A percentile compares a stretch with the other conserved stretches of the same genome.
Conservation (phyloP, 2,888 invertebrate genomes). For the Ceriagrion tenellum region DNA sequence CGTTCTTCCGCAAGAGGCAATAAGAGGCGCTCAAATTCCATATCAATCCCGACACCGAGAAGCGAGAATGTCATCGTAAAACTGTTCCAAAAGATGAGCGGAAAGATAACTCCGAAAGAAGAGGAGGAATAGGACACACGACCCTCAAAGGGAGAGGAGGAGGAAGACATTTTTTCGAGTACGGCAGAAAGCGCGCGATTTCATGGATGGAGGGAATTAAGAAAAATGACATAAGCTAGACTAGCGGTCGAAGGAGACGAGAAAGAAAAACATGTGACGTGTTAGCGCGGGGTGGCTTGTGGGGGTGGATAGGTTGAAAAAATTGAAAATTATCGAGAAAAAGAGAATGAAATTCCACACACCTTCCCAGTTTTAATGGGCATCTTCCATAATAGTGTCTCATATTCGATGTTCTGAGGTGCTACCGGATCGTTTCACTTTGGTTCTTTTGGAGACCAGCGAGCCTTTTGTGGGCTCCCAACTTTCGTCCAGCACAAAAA, state of each 20-base stretch:
- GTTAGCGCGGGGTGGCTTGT: too few relatives aligned
- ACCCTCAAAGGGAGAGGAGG: not conserved
- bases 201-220: not conserved
- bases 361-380: not conserved
- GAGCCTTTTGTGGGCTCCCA: too few relatives aligned
- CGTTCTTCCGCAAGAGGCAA: not conserved
- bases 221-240: not conserved
- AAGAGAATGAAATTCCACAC: not conserved
- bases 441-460: not conserved
- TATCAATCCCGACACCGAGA: not conserved
- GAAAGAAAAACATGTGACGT: not conserved
- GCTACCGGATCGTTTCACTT: not conserved
- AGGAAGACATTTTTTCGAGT: not conserved
- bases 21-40: not conserved
- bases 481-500: too few relatives aligned
- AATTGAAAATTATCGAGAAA: not conserved
- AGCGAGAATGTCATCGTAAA: not conserved
- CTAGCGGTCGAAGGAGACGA: not conserved
- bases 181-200: not conserved
- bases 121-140: not conserved
- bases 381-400: not conserved
- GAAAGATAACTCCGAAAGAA: not conserved
- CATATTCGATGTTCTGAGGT: not conserved
- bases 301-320: not conserved
- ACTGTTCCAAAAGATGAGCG: not conserved